Conservation (phyloP, 2,797 vertebrate genomes). For the Brotula barbata region DNA sequence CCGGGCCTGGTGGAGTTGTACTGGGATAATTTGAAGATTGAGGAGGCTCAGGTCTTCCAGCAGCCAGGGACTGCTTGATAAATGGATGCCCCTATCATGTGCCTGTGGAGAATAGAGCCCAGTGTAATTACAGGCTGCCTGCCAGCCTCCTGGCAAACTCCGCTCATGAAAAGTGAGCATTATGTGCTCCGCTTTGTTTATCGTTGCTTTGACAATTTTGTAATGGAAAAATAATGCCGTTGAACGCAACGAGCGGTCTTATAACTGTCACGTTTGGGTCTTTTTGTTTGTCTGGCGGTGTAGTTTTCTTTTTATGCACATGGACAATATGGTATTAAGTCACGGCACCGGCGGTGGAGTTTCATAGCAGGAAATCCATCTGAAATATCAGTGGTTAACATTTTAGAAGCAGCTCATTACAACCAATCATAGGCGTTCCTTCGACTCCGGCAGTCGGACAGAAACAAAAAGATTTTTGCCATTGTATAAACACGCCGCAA, state of each 20-base stretch:
- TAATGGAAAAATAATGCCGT: neutral
- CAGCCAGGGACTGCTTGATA: constrained; percentile 22
- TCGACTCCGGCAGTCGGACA: too few species aligned
- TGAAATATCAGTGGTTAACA: too few species aligned
- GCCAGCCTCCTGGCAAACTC: constrained; percentile 16
- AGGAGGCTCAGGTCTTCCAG: neutral
- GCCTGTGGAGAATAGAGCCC: constrained; percentile 28
- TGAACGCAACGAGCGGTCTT: neutral
- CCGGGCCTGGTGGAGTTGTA: neutral
- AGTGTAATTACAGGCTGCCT: constrained; percentile 64
- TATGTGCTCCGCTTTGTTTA: neutral
- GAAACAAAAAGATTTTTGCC: too few species aligned
- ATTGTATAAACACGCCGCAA: too few species aligned
- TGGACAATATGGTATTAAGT: neutral
- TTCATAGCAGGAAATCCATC: too few species aligned
- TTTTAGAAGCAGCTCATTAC: too few species aligned
- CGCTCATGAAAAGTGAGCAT: neutral
- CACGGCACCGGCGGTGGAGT: too few species aligned
- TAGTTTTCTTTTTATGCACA: neutral
- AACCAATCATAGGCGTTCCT: too few species aligned
- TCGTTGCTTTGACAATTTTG: neutral
- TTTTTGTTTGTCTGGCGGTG: neutral
- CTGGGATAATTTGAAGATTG: neutral
- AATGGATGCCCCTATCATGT: constrained; percentile 50
- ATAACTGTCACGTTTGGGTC: neutral